A percentile compares a stretch with the other conserved stretches of the same genome.
These are phyloP conservation scores for Lagopus muta DNA, from an alignment of 2,113 vertebrate genomes.

Conservation along the genomic window DNA sequence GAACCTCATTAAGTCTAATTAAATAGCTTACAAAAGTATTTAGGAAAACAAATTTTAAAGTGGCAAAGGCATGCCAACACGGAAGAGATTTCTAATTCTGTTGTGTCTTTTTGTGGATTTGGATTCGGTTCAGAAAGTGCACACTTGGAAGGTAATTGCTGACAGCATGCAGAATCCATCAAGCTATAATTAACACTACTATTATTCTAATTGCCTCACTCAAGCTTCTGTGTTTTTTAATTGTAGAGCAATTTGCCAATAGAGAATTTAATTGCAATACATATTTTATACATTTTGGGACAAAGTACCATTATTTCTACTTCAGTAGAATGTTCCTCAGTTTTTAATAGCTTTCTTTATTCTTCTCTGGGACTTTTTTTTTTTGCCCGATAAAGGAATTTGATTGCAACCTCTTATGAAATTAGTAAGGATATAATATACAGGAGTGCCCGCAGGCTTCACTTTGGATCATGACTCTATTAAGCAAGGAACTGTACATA, in stretches of 20 bases:
- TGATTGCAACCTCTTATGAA: conserved; percentile 67
- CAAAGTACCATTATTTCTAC: conserved; percentile 72
- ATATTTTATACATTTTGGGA: conserved; percentile 76
- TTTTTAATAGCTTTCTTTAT: conserved; percentile 54
- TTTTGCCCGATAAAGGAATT: conserved; percentile 37
- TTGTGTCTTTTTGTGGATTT: conserved; percentile 79
- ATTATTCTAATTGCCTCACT: conserved; percentile 85
- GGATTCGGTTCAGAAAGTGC: conserved; percentile 78
- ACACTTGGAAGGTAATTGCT: conserved; percentile 79
- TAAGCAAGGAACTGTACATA: conserved; percentile 64
- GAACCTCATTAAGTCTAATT: conserved; percentile 79
- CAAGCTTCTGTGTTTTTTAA: conserved; percentile 80
- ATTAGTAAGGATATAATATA: conserved; percentile 56
- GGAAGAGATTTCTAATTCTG: conserved; percentile 74
- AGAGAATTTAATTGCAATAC: conserved; percentile 79
- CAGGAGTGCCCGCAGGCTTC: conserved; percentile 52
- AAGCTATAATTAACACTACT: conserved; percentile 82
- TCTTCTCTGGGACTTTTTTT: conserved; percentile 24
- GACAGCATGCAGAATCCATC: conserved; percentile 79
- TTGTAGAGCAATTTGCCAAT: conserved; percentile 82
- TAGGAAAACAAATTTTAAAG: conserved; percentile 72
- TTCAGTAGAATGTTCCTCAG: conserved; percentile 29
- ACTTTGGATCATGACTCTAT: conserved; percentile 62
- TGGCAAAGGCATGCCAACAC: conserved; percentile 52
- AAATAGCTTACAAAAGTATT: conserved; percentile 75